These are phyloP conservation scores for Gulo gulo DNA, from an alignment of 2,113 vertebrate genomes.

Conservation along the genomic window DNA sequence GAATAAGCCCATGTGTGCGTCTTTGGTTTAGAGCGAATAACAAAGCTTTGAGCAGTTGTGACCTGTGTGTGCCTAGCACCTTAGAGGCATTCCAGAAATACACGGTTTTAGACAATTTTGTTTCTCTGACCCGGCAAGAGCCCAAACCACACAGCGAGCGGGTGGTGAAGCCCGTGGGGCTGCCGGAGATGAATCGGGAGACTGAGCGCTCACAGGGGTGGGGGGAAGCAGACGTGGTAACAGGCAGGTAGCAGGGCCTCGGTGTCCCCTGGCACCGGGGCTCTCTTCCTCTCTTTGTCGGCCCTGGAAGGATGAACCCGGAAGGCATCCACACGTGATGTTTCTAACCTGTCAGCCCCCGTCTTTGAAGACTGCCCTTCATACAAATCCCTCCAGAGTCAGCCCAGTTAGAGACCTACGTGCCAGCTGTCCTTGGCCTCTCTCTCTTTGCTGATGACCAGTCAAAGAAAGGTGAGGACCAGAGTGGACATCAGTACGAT, in stretches of 20 bases:
- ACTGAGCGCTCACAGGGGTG: not conserved
- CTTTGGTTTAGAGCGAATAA: not conserved
- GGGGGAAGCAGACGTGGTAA: not conserved
- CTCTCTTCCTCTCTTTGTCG: not conserved
- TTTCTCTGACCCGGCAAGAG: not conserved
- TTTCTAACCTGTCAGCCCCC: not conserved
- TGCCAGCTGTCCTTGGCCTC: not conserved
- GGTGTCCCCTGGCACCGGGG: not conserved
- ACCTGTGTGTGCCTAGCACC: not conserved
- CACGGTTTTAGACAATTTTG: not conserved
- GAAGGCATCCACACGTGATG: not conserved
- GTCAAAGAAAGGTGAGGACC: not conserved
- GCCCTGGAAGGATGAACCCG: not conserved
- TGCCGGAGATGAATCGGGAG: not conserved
- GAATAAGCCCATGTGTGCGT: not conserved
- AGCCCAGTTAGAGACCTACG: not conserved
- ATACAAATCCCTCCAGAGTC: not conserved
- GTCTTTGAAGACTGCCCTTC: not conserved
- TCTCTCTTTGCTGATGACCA: not conserved
- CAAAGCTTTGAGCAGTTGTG: not conserved
- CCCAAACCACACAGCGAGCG: not conserved
- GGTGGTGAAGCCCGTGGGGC: not conserved
- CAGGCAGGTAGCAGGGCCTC: not conserved
- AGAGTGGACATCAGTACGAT: not conserved
- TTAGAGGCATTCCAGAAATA: conserved; percentile 28